Evolutionary conservation across 2,113 vertebrate genomes (phyloP), one percentile per base, ranked within the genome.

Genomic region (Burhinus bistriatus): DNA sequence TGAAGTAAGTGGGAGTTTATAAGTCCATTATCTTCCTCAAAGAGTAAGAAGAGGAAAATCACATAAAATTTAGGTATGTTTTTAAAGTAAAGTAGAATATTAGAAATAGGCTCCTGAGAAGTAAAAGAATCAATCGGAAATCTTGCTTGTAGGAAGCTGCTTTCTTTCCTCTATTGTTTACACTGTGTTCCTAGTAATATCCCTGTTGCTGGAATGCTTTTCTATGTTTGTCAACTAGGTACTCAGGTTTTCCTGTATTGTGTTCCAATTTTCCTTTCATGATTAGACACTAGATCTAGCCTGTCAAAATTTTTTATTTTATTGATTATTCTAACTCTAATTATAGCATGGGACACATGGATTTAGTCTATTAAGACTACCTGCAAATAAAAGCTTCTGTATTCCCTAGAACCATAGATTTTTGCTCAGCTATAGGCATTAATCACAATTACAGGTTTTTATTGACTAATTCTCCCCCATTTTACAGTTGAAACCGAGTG

Each of bases 281-380:
- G 77, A 88, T 72, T 95, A 51, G 38, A 84, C 58, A 93, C 72
- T 54, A 92, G 6, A 89, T 83, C 54, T 87, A 55, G 26, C 66
- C 42, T 30, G 49, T 82, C 42, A 91, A 91, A 94, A 90, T 73
- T 5, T 54, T 76, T 92, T 47, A 32, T 66, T 64, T 59, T 73
- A 68, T 70, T 86, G 72, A 93, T 87, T 72, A 91, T 89, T 83
- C 66, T 64, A 85, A 85, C 40, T 83, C 78, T 94, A 89, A 95
- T 88, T 87, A 92, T 62, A 92, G 29, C 18, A 79, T 52, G 10
- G 5, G 20, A 70, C 54, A 84, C 8, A 38, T n/a, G 6, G 77
- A 91, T 92, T 91, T 87, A 81, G 92, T 92, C 78, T 79, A n/a
- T 93, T 90, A 90, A 96, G 14, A 77, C 44, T 84, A 57, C 23